Evolutionary conservation across 2,797 vertebrate species (phyloP), one percentile per base, ranked within the genome.

Genomic region (Clarias platycephalus): DNA sequence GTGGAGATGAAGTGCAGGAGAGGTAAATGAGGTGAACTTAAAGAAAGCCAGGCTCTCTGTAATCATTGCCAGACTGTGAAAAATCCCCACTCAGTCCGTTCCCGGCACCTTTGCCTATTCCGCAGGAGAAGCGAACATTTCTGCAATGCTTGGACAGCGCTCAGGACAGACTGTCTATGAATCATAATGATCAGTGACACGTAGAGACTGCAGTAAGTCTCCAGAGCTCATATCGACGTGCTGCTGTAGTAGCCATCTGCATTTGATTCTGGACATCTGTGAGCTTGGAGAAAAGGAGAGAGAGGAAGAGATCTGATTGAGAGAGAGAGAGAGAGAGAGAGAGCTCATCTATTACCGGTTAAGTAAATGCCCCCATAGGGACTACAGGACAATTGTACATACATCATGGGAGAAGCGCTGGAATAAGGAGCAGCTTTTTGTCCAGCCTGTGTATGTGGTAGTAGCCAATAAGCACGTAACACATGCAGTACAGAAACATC

Each of bases 221-320:
- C 89, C 89, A 75, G 87, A 91, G 86, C 86, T 88, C 83, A 89
- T 92, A 93, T 91, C 93, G 92, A 94, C 92, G 89, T 91, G 88
- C 91, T 91, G 91, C 90, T 94, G 92, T 94, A 93, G 92, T 90
- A 94, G 93, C 92, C 93, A 94, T 94, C 94, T 94, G 93, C 88
- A 91, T 86, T 85, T 81, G 82, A 85, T 87, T 85, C 85, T 83
- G 86, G 86, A 89, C 90, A 90, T 88, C 88, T 89, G 88, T 78
- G 86, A 57, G 86, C 70, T 86, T 76, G 80, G 84, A 82, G 77
- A 63, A 86, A 74, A 77, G 62, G 37, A 62, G 63, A 22, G 84
- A 70, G 85, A 67, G 40, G 77, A 44, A 78, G 10, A 83, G 82
- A 77, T 53, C n/a, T 7, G 81, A 62, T 0, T 22, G 81, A 70